Conservation (phyloP, 2,888 invertebrate species). For the Nemotelus nigrinus region DNA sequence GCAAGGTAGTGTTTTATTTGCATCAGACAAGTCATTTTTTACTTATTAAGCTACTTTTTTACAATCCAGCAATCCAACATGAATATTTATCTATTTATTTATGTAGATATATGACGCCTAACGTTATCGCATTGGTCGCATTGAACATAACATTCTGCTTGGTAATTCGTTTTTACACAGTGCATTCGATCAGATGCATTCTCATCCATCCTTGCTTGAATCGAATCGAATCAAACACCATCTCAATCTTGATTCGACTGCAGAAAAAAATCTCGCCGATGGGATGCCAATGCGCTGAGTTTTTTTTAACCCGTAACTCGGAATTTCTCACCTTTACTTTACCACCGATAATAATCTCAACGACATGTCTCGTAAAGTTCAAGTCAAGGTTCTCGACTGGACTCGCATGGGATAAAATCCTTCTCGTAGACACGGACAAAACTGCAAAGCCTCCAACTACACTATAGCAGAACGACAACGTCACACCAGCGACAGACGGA, state of each 20-base stretch:
- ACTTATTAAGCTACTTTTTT: no score
- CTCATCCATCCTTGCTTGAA: neutral
- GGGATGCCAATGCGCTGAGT: conserved; percentile 8
- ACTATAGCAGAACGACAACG: neutral
- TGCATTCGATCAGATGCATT: neutral
- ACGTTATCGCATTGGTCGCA: no score
- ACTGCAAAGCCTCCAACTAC: neutral
- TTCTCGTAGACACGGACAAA: conserved; percentile 6
- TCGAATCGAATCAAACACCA: no score
- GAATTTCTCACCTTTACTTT: conserved; percentile 39
- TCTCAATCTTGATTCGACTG: no score
- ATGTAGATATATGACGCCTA: no score
- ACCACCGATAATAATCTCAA: conserved; percentile 31
- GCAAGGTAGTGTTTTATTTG: no score
- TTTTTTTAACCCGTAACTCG: conserved; percentile 35
- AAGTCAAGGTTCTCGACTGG: conserved; percentile 25
- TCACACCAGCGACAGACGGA: neutral
- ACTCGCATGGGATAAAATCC: conserved; percentile 21
- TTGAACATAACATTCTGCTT: no score
- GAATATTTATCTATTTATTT: no score
- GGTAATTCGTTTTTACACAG: no score
- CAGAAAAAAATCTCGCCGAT: neutral
- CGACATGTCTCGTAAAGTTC: conserved; percentile 41
- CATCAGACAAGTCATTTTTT: no score
- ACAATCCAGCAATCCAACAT: no score